Conservation (phyloP, 2,888 invertebrate species). For the Tipula lateralis region DNA sequence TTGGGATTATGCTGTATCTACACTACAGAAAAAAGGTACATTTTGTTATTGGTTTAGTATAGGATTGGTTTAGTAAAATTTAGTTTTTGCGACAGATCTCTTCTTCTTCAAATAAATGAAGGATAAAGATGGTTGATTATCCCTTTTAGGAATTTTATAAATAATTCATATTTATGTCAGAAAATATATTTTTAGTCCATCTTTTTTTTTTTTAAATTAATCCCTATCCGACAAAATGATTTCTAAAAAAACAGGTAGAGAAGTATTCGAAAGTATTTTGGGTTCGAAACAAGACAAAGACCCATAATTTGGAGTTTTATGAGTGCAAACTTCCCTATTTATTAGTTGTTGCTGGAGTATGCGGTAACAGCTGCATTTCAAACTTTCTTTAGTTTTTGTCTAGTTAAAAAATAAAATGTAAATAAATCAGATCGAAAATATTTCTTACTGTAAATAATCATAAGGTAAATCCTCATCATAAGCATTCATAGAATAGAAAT, state of each 20-base stretch:
- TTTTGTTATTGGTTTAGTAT: neutral
- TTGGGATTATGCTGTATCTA: neutral
- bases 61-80: too few relatives aligned
- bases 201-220: neutral
- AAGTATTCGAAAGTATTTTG: neutral
- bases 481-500: neutral
- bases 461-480: neutral
- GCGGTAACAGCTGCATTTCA: neutral
- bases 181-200: neutral
- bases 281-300: neutral
- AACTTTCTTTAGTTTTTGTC: neutral
- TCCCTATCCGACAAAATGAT: constrained; percentile 6
- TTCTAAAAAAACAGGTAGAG: neutral
- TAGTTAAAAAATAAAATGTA: neutral
- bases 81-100: neutral
- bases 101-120: neutral
- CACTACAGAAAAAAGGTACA: neutral
- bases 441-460: too few relatives aligned
- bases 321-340: neutral
- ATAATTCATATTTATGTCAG: neutral
- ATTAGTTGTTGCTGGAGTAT: neutral
- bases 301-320: neutral
- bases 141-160: neutral
- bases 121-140: neutral
- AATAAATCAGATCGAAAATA: neutral